Evolutionary conservation across 2,113 vertebrate species (phyloP), one percentile per base, ranked within the genome.

Genomic region (Menura novaehollandiae): DNA sequence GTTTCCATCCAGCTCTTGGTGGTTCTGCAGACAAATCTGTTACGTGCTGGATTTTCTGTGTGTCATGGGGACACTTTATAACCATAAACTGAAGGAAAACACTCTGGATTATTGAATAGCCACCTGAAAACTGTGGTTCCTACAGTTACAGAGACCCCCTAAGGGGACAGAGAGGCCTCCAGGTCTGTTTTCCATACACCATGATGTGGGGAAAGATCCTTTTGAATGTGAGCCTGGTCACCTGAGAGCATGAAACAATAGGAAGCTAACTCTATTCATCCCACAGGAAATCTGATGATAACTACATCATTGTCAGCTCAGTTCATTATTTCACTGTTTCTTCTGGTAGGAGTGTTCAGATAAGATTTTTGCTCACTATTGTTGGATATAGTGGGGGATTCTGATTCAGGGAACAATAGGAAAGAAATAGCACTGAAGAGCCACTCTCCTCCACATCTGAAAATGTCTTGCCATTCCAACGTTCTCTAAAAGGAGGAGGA

Each of bases 241-340:
- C 78, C 62, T 35, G 85, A 74, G 66, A 93, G 78, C 63, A 55
- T 86, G 90, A 94, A 95, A 92, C 90, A 95, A 94, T 81, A 35
- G 67, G 46, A 60, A 94, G 76, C 39, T 52, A 88, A 80, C 55
- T 90, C 75, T 69, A 37, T 41, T 86, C 93, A 77, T 94, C 91
- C 88, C 85, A 39, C 88, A 83, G 75, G 93, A 93, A 92, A 94
- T 84, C 73, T 95, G 93, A 94, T 84, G 68, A 88, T 89, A 85
- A 72, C 90, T 80, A 44, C 76, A 81, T 95, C 82, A 86, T 33
- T 94, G 90, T 96, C 93, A 95, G 85, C 78, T 86, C 90, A 30
- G 88, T 95, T 96, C 88, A 78, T 88, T 88, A 77, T 90, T 81
- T 80, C 75, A 37, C 79, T 63, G 22, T 81, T 93, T 85, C 84